Evolutionary conservation across 1,140 invertebrate genomes (phyloP).

Genomic region (Drosophila ficusphila): DNA sequence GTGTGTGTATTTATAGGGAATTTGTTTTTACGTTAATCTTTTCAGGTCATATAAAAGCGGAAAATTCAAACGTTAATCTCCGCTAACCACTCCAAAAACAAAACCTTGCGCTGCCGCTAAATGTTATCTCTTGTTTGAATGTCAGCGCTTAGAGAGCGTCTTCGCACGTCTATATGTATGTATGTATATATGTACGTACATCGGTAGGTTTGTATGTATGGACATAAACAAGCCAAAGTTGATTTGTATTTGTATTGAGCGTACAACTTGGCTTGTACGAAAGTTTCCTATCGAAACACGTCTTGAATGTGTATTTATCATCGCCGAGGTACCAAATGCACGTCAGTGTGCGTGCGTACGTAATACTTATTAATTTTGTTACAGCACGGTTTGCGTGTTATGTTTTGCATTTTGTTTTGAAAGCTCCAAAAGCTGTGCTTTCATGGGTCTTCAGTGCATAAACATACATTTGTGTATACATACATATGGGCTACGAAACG

Average conservation of each 20-base stretch:
- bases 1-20: not conserved
- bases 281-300: constrained; percentile 62
- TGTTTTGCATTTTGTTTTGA: constrained; percentile 79
- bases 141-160: constrained; percentile 58
- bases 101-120: constrained; percentile 57
- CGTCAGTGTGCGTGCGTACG: constrained; percentile 58
- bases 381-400: constrained; percentile 79
- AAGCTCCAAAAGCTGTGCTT: constrained; percentile 79
- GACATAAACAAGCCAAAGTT: not conserved
- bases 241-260: not conserved
- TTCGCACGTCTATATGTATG: constrained; percentile 13
- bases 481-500: constrained; percentile 8
- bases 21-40: constrained; percentile 4
- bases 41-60: constrained; percentile 25
- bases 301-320: constrained; percentile 44
- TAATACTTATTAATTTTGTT: constrained; percentile 80
- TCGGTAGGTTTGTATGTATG: constrained; percentile 2
- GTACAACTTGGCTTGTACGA: constrained; percentile 19
- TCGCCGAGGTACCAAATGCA: constrained; percentile 1
- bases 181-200: constrained; percentile 3
- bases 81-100: constrained; percentile 10
- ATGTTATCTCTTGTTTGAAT: constrained; percentile 63
- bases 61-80: constrained; percentile 23
- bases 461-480: not conserved
- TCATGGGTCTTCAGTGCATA: constrained; percentile 52